phyloP scores from a whole-genome alignment of 92 coral and sea anemone species.

The Muricea muricata region DNA sequence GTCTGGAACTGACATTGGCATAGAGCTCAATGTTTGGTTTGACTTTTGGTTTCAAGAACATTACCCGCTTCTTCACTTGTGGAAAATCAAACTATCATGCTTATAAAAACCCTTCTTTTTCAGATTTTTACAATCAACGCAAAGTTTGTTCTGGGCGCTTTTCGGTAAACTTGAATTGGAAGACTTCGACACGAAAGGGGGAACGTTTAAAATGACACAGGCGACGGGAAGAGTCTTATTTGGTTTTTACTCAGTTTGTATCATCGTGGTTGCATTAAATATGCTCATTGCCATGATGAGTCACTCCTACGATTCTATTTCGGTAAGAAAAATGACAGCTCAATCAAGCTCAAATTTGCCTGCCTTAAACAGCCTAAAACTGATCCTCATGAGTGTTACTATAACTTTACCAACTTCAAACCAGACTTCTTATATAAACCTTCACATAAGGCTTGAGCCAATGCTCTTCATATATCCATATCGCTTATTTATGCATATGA shows the following conservation, averaged over 20 bases:
- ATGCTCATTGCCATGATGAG: slow-evolving; percentile 87
- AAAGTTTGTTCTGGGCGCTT: slow-evolving; percentile 82
- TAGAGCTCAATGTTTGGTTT: too few relatives aligned
- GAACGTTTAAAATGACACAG: slow-evolving; percentile 61
- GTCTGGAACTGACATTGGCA: not conserved
- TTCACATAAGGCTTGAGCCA: too few relatives aligned
- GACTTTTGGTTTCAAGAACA: too few relatives aligned
- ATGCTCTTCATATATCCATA: too few relatives aligned
- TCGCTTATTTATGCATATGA: too few relatives aligned
- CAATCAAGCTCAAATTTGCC: too few relatives aligned
- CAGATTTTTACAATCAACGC: slow-evolving; percentile 61
- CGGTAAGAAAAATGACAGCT: slow-evolving; percentile 70
- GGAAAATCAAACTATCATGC: too few relatives aligned
- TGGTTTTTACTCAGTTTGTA: slow-evolving; percentile 66
- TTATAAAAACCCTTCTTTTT: not conserved
- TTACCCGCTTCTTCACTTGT: too few relatives aligned
- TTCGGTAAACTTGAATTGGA: slow-evolving; percentile 65
- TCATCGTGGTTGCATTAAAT: slow-evolving; percentile 79
- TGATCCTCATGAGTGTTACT: too few relatives aligned
- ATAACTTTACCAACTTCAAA: too few relatives aligned
- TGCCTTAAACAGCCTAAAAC: too few relatives aligned
- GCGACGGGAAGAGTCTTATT: slow-evolving; percentile 77
- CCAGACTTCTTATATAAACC: too few relatives aligned
- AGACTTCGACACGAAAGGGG: slow-evolving; percentile 53
- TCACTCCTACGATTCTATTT: slow-evolving; percentile 71